Conservation (phyloP, 2,113 vertebrate species). For the Eidolon helvum region DNA sequence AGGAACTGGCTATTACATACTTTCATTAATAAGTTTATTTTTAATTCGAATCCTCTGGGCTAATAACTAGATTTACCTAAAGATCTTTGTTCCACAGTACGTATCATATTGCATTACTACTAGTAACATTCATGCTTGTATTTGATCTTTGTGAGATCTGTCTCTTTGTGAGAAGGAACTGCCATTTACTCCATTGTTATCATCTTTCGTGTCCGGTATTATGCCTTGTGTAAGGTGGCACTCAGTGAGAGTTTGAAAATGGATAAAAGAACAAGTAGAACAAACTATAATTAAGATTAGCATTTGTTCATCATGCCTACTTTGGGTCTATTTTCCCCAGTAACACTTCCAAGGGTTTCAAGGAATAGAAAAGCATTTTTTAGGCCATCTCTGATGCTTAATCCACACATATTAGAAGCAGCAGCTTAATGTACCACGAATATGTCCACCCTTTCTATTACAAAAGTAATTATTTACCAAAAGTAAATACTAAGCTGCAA, state of each 20-base stretch:
- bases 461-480: not conserved
- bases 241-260: not conserved
- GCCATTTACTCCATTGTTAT: not conserved
- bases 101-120: no score
- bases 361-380: not conserved
- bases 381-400: no score
- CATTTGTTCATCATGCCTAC: not conserved
- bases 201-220: accelerated
- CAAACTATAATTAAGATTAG: not conserved
- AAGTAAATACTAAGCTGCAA: not conserved
- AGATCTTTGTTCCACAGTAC: not conserved
- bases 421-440: not conserved
- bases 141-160: not conserved
- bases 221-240: not conserved
- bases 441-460: not conserved
- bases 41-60: not conserved
- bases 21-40: not conserved
- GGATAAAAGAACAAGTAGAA: not conserved
- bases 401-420: not conserved
- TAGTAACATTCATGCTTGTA: no score
- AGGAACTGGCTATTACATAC: not conserved
- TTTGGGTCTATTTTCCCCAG: not conserved
- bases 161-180: not conserved
- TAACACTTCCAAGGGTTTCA: not conserved
- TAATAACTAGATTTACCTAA: not conserved